phyloP scores from a whole-genome alignment of 2,888 invertebrate genomes.

The Eupithecia pulchellata region DNA sequence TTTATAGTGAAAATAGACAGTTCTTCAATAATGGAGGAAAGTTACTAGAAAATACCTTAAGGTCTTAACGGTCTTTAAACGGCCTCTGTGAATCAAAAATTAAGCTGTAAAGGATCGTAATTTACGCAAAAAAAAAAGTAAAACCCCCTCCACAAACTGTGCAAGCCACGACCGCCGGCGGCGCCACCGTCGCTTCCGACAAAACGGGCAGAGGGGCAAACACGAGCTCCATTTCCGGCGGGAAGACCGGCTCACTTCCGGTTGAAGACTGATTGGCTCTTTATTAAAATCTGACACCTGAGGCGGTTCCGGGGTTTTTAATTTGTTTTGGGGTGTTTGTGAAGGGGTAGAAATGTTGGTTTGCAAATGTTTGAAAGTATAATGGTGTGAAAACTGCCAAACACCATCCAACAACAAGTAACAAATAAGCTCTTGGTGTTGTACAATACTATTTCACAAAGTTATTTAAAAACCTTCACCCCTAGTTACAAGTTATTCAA shows the following conservation, averaged over 20 bases:
- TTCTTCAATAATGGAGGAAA: background rate
- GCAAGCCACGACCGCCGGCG: conserved; percentile 52
- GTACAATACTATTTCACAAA: background rate
- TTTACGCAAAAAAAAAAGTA: background rate
- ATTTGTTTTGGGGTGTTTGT: conserved; percentile 17
- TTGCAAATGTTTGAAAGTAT: background rate
- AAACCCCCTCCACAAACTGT: conserved; percentile 25
- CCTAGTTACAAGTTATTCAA: too few relatives aligned
- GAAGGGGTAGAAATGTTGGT: background rate
- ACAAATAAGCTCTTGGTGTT: background rate
- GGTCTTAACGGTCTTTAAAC: too few relatives aligned
- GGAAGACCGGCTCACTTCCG: conserved; percentile 77
- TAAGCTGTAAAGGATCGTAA: background rate
- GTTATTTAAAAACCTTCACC: too few relatives aligned
- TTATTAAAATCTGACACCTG: conserved; percentile 85
- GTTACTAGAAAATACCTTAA: background rate
- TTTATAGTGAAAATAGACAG: background rate
- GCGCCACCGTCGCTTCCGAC: conserved; percentile 67
- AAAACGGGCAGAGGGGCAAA: conserved; percentile 69
- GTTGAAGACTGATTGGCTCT: conserved; percentile 80
- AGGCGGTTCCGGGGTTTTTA: conserved; percentile 60
- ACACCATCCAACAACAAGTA: background rate
- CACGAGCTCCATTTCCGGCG: conserved; percentile 81
- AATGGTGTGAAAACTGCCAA: background rate
- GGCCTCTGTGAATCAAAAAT: too few relatives aligned